Conservation (phyloP, 2,888 invertebrate species). For the Mythimna ferrago region DNA sequence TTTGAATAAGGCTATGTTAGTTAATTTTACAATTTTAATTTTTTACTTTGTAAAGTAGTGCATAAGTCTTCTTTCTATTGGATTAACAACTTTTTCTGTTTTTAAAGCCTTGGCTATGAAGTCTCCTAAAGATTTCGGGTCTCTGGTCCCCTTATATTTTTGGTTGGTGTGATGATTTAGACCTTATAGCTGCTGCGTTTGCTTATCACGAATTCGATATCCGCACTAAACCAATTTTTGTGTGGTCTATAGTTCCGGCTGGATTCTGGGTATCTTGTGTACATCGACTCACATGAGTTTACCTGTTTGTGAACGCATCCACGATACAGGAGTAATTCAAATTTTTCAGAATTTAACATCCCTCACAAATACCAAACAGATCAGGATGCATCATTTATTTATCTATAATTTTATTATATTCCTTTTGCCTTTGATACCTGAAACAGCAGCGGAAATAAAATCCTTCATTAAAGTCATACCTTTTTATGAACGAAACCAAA, state of each 20-base stretch:
- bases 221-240: too few species aligned
- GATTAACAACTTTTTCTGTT: neutral
- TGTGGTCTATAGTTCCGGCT: too few species aligned
- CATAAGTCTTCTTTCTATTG: neutral
- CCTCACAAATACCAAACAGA: slow-evolving; percentile 5
- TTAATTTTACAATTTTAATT: too few species aligned
- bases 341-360: neutral
- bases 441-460: slow-evolving; percentile 17
- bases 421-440: slow-evolving; percentile 10
- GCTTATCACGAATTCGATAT: too few species aligned
- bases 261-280: too few species aligned
- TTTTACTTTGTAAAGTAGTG: neutral
- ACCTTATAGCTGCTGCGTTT: too few species aligned
- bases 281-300: too few species aligned
- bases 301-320: too few species aligned
- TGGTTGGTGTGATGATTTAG: too few species aligned
- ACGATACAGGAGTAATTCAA: too few species aligned
- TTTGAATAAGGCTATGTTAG: neutral
- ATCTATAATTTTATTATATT: neutral
- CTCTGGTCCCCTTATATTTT: neutral
- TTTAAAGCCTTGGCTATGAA: neutral
- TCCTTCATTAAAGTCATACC: slow-evolving; percentile 25
- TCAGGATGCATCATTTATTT: slow-evolving; percentile 30
- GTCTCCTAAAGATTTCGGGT: neutral
- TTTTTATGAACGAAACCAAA: slow-evolving; percentile 25